Percentiles rank a stretch among this genome's conserved stretches.
Conservation (phyloP, 2,888 invertebrate genomes). For the Drosophila testacea region DNA sequence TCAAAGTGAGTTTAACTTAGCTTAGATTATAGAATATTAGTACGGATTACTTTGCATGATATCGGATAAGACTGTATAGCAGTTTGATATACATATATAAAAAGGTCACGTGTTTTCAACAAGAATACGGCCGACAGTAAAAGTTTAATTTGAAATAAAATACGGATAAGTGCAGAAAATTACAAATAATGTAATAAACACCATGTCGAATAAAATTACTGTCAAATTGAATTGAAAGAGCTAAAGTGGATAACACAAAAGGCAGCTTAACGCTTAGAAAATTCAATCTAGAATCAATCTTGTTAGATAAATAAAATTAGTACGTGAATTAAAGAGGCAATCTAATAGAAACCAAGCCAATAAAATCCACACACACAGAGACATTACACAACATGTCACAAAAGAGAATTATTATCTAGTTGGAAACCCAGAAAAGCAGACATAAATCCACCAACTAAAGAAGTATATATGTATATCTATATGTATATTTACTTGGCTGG, state of each 20-base stretch:
- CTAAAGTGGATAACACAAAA: slow-evolving; percentile 12
- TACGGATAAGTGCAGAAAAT: slow-evolving; percentile 1
- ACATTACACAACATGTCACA: slow-evolving; percentile 28
- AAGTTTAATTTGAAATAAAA: too few species aligned
- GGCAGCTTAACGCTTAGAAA: slow-evolving; percentile 15
- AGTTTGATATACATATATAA: not conserved
- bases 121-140: too few species aligned
- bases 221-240: slow-evolving; percentile 6
- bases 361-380: slow-evolving; percentile 9
- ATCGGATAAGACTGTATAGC: not conserved
- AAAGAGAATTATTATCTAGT: slow-evolving; percentile 54
- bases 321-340: slow-evolving; percentile 19
- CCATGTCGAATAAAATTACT: slow-evolving; percentile 8
- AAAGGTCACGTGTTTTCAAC: too few species aligned
- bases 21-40: not conserved
- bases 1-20: not conserved
- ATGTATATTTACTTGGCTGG: slow-evolving; percentile 33
- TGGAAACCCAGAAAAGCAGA: slow-evolving; percentile 13
- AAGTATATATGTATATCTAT: not conserved
- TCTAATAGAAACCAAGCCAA: slow-evolving; percentile 12
- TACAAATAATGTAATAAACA: not conserved
- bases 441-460: slow-evolving; percentile 7
- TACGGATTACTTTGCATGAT: not conserved
- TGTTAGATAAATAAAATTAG: slow-evolving; percentile 22
- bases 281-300: slow-evolving; percentile 27